These are phyloP conservation scores for Theodoxus fluviatilis DNA, from an alignment of 2,888 invertebrate genomes.

Conservation along the genomic window DNA sequence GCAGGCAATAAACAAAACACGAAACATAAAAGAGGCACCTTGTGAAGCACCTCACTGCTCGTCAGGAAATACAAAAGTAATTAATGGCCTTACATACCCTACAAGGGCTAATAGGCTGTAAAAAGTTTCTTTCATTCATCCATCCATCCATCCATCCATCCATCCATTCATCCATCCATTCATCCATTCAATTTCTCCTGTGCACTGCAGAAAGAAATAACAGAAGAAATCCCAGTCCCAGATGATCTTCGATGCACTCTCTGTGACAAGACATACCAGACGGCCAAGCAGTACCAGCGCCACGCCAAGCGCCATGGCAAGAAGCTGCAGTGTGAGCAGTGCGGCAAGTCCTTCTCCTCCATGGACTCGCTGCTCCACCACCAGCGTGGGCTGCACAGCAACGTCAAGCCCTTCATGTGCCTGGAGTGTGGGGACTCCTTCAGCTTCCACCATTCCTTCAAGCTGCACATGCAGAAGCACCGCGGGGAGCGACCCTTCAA, in stretches of 20 bases:
- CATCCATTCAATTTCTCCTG: too few relatives aligned
- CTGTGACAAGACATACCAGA: constrained; percentile 25
- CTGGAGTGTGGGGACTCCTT: constrained; percentile 49
- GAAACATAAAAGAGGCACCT: too few relatives aligned
- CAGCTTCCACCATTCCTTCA: constrained; percentile 56
- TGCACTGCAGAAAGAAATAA: too few relatives aligned
- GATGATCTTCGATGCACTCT: constrained; percentile 9
- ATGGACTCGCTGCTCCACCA: constrained; percentile 55
- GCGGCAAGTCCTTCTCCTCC: constrained; percentile 50
- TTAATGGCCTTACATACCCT: too few relatives aligned
- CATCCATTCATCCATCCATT: too few relatives aligned
- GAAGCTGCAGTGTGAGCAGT: constrained; percentile 48
- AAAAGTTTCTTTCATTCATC: too few relatives aligned
- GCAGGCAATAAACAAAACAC: too few relatives aligned
- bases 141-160: too few relatives aligned
- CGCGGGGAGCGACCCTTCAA: constrained; percentile 51
- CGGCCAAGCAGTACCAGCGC: constrained; percentile 16
- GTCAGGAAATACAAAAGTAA: too few relatives aligned
- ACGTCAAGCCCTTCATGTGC: constrained; percentile 52
- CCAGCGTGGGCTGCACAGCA: constrained; percentile 50
- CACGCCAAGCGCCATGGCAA: constrained; percentile 27
- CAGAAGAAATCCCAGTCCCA: not conserved
- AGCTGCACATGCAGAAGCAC: constrained; percentile 55
- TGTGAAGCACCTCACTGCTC: too few relatives aligned
- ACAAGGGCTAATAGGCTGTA: too few relatives aligned